These are phyloP conservation scores for Trigoniulus corallinus DNA, from an alignment of 1,140 invertebrate genomes.

Conservation along the genomic window DNA sequence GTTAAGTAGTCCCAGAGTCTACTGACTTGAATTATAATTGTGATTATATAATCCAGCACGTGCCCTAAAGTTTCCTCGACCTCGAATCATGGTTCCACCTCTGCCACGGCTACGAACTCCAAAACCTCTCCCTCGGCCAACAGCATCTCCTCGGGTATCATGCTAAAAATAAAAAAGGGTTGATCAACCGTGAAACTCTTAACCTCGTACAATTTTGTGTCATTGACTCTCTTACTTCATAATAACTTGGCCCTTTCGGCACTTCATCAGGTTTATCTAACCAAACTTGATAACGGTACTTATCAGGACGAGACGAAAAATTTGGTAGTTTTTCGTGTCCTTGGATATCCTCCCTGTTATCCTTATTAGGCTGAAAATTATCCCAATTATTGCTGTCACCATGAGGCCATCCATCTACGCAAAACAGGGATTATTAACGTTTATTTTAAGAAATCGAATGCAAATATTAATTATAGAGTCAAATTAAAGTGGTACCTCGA, in stretches of 20 bases:
- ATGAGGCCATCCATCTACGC: no score
- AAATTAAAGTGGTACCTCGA: no score
- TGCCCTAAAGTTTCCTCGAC: not conserved
- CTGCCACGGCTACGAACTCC: not conserved
- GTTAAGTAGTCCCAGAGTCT: not conserved
- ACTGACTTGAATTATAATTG: not conserved
- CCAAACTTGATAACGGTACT: constrained; percentile 6
- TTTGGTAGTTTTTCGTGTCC: constrained; percentile 2
- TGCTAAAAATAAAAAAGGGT: not conserved
- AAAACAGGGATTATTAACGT: no score
- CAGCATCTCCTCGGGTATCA: constrained; percentile 3
- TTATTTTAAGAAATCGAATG: no score
- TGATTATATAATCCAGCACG: not conserved
- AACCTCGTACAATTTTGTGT: not conserved
- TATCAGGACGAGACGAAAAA: constrained; percentile 8
- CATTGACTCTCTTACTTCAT: constrained; percentile 4
- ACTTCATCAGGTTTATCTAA: constrained; percentile 8
- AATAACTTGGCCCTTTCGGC: constrained; percentile 10
- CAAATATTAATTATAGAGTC: no score
- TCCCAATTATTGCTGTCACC: not conserved
- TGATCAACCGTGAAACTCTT: not conserved
- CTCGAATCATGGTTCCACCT: not conserved
- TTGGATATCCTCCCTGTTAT: not conserved
- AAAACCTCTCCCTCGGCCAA: not conserved
- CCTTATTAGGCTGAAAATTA: not conserved